Percentiles rank a stretch among this genome's conserved stretches.
phyloP scores from a whole-genome alignment of 2,888 invertebrate genomes.

The Leptinotarsa rubiginosa region DNA sequence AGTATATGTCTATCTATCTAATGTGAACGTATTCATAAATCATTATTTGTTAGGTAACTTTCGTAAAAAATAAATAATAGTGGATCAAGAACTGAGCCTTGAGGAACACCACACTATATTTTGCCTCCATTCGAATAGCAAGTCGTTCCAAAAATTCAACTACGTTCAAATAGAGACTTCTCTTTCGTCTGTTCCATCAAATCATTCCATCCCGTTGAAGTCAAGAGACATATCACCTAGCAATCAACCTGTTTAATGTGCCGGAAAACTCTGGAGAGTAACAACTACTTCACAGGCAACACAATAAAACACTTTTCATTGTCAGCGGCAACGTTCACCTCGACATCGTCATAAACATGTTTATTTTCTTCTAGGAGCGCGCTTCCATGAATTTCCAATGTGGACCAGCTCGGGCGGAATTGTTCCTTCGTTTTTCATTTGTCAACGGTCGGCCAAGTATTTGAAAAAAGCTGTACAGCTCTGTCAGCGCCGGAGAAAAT shows the following conservation, averaged over 20 bases:
- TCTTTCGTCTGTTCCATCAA: no score
- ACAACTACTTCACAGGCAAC: background rate
- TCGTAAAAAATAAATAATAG: no score
- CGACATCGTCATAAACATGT: background rate
- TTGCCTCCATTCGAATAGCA: no score
- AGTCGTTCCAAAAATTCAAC: no score
- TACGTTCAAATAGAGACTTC: no score
- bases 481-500: background rate
- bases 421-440: constrained; percentile 16
- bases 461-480: background rate
- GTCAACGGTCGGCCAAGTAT: constrained; percentile 10
- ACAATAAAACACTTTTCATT: constrained; percentile 2
- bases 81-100: no score
- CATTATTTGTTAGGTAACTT: no score
- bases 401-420: background rate
- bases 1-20: no score
- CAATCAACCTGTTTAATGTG: background rate
- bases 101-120: no score
- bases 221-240: background rate
- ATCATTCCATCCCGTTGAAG: no score
- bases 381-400: background rate
- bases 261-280: background rate
- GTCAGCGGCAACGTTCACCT: background rate
- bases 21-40: no score
- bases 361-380: background rate